phyloP scores from a whole-genome alignment of 2,797 vertebrate genomes.

The Malurus splendens region DNA sequence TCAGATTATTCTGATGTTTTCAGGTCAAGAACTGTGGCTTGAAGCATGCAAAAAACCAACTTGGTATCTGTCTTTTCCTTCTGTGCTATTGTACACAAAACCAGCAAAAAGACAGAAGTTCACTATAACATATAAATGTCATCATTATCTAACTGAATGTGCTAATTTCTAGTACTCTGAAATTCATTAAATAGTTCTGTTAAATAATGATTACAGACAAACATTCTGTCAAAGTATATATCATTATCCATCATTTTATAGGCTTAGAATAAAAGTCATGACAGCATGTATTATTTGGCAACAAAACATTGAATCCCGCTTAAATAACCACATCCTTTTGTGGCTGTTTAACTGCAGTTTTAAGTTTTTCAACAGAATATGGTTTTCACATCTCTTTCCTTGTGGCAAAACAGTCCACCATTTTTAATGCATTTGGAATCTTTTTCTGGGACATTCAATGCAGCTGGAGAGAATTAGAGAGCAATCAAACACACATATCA shows the following conservation, averaged over 20 bases:
- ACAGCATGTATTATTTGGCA: background rate
- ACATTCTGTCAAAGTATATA: background rate
- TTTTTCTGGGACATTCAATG: background rate
- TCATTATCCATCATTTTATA: background rate
- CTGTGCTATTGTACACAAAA: background rate
- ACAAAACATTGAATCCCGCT: background rate
- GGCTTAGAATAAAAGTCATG: background rate
- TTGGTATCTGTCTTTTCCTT: background rate
- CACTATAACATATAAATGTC: background rate
- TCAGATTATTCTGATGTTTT: background rate
- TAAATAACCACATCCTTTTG: background rate
- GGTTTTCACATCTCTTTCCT: background rate
- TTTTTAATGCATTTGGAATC: background rate
- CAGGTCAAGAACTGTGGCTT: background rate
- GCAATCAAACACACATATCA: background rate
- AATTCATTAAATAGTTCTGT: background rate
- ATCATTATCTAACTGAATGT: background rate
- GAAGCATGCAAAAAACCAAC: background rate
- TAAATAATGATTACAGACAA: background rate
- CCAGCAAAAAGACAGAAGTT: background rate
- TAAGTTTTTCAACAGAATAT: background rate
- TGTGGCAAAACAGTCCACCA: background rate
- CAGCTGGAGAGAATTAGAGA: background rate
- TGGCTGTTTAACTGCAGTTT: background rate
- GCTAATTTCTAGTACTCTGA: background rate